phyloP scores from a whole-genome alignment of 2,888 invertebrate species.

The Furcula furcula region DNA sequence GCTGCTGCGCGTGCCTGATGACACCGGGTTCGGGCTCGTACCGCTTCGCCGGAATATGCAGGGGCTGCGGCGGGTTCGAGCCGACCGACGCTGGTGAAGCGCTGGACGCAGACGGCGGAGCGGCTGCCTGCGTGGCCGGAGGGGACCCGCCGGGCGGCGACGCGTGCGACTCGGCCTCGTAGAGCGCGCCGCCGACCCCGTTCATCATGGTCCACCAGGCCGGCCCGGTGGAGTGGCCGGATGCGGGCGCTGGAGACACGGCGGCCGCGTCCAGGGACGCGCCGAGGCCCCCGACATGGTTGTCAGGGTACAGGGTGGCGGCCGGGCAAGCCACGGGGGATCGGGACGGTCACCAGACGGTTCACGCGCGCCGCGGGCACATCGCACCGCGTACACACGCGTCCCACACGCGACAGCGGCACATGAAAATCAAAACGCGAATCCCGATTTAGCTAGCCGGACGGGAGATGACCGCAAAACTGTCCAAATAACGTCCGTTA shows the following conservation, averaged over 20 bases:
- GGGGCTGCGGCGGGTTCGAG: conserved; percentile 87
- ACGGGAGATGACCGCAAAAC: conserved; percentile 57
- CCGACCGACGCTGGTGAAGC: conserved; percentile 83
- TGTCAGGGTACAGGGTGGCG: conserved; percentile 92
- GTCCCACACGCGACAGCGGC: conserved; percentile 70
- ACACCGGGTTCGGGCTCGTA: conserved; percentile 86
- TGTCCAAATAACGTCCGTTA: conserved; percentile 30
- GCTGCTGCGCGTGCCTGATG: conserved; percentile 88
- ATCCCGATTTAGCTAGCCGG: conserved; percentile 75
- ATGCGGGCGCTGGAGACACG: conserved; percentile 89
- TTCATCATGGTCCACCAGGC: conserved; percentile 94
- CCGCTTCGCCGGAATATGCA: conserved; percentile 95
- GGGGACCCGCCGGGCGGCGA: conserved; percentile 82
- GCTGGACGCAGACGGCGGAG: conserved; percentile 81
- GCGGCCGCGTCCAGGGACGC: conserved; percentile 86
- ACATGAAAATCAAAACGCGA: conserved; percentile 80
- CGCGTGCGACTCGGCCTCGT: conserved; percentile 85
- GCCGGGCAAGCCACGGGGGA: conserved; percentile 90
- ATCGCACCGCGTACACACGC: conserved; percentile 78
- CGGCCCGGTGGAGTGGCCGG: conserved; percentile 92
- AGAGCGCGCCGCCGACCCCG: conserved; percentile 88
- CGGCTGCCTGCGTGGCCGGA: conserved; percentile 86
- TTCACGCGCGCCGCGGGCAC: conserved; percentile 79
- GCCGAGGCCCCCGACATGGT: conserved; percentile 85
- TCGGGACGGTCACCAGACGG: conserved; percentile 68